A percentile compares a stretch with the other conserved stretches of the same genome.
These are phyloP conservation scores for Phasia obesa DNA, from an alignment of 2,888 invertebrate genomes.

Conservation along the genomic window DNA sequence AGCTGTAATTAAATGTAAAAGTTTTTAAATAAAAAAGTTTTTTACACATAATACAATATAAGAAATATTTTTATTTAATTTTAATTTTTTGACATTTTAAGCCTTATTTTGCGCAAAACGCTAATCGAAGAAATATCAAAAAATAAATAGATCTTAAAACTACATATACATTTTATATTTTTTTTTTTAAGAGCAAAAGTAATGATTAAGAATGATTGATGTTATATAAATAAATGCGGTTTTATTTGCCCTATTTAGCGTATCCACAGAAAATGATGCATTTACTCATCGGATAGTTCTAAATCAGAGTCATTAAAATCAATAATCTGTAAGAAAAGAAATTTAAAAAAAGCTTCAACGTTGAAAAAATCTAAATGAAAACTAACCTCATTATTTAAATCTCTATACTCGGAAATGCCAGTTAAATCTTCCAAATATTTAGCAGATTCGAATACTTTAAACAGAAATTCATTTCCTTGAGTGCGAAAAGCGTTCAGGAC, in stretches of 20 bases:
- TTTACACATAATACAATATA: no score
- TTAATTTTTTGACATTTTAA: slow-evolving; percentile 13
- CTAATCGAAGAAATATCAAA: neutral
- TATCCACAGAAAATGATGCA: neutral
- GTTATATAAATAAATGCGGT: slow-evolving; percentile 50
- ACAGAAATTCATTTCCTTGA: slow-evolving; percentile 88
- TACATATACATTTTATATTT: no score
- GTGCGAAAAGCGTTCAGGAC: slow-evolving; percentile 83
- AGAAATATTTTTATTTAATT: neutral
- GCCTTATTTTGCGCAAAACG: neutral
- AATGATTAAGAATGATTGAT: slow-evolving; percentile 23
- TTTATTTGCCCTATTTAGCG: neutral
- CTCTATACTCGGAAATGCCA: slow-evolving; percentile 87
- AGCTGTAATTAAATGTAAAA: no score
- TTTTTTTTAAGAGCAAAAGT: neutral
- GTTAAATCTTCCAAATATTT: slow-evolving; percentile 93
- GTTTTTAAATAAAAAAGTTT: no score
- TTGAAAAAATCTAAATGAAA: neutral
- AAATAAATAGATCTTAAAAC: neutral
- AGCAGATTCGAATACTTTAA: slow-evolving; percentile 91
- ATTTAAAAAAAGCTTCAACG: neutral
- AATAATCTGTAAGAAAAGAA: slow-evolving; percentile 77
- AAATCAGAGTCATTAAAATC: slow-evolving; percentile 81
- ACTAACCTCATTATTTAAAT: slow-evolving; percentile 84
- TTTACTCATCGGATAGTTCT: slow-evolving; percentile 77